A percentile compares a stretch with the other conserved stretches of the same genome.
Evolutionary conservation across 2,888 invertebrate genomes (phyloP).

Genomic region (Frankliniella intonsa): DNA sequence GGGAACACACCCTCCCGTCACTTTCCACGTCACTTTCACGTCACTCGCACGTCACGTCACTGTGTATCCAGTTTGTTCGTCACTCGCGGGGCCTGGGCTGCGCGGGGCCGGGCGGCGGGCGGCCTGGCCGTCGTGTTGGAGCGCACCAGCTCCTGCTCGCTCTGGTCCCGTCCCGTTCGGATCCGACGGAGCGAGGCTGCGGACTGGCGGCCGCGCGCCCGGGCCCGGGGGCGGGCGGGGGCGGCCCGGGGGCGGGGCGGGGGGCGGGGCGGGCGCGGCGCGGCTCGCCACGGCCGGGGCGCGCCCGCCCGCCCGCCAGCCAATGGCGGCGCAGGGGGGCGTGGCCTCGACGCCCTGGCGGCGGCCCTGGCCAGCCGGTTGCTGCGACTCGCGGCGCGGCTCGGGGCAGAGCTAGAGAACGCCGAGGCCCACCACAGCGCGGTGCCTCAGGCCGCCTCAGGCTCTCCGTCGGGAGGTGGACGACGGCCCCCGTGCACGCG

Average conservation of each 20-base stretch:
- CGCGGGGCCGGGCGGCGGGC: neutral
- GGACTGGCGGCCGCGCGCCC: neutral
- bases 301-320: neutral
- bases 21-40: neutral
- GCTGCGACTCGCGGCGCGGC: neutral
- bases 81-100: too few relatives aligned
- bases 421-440: neutral
- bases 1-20: neutral
- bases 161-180: too few relatives aligned
- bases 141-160: neutral
- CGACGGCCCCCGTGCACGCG: too few relatives aligned
- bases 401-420: neutral
- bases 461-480: too few relatives aligned
- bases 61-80: too few relatives aligned
- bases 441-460: too few relatives aligned
- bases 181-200: neutral
- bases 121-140: neutral
- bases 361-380: neutral
- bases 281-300: slow-evolving; percentile 3
- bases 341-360: neutral
- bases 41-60: neutral
- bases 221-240: neutral
- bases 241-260: neutral
- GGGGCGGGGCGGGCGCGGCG: neutral
- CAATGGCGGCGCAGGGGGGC: slow-evolving; percentile 1